Conservation (phyloP, 2,113 vertebrate species). For the Loxodonta africana region DNA sequence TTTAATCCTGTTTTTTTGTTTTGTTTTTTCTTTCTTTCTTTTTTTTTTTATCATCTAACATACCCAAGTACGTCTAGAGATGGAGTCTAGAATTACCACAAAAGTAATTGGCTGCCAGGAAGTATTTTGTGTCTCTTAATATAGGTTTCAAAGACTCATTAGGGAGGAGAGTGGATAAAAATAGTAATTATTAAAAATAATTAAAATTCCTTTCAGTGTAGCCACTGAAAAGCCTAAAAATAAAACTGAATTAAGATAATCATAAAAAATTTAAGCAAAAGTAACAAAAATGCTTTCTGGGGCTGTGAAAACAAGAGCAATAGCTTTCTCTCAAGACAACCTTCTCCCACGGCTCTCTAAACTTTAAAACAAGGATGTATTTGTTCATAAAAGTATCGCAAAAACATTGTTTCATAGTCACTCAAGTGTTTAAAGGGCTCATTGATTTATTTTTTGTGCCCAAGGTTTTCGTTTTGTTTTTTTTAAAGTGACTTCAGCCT, state of each 20-base stretch:
- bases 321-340: background rate
- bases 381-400: background rate
- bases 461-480: background rate
- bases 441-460: background rate
- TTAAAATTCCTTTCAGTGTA: conserved; percentile 39
- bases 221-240: background rate
- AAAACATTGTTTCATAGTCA: background rate
- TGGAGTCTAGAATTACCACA: conserved; percentile 57
- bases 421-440: background rate
- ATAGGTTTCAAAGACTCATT: conserved; percentile 63
- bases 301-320: background rate
- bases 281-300: background rate
- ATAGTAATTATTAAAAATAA: conserved; percentile 62
- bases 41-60: conserved; percentile 16
- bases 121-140: conserved; percentile 58
- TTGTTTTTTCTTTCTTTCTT: too few relatives aligned
- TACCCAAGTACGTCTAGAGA: conserved; percentile 49
- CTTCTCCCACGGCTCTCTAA: background rate
- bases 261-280: conserved; percentile 3
- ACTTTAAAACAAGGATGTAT: background rate
- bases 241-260: background rate
- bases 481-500: background rate
- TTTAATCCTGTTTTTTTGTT: background rate
- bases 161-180: conserved; percentile 42
- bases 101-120: background rate